Conservation (phyloP, 1,140 invertebrate species). For the Subanguina moxae region DNA sequence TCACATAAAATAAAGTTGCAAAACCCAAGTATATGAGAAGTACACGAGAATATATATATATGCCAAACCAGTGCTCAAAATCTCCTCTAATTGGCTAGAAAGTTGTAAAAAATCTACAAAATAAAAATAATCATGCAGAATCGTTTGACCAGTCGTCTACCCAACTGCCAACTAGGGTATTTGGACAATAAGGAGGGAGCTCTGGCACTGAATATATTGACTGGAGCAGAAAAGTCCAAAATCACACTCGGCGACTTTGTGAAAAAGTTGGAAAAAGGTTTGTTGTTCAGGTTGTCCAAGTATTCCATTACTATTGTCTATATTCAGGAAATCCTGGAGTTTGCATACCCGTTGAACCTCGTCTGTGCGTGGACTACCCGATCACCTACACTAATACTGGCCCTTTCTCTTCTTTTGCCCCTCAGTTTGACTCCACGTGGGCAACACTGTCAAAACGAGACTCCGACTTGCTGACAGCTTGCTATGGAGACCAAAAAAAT, state of each 20-base stretch:
- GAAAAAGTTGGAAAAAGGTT: slow-evolving; percentile 28
- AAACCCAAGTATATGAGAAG: too few relatives aligned
- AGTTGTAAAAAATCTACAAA: too few relatives aligned
- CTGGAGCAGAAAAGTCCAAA: slow-evolving; percentile 3
- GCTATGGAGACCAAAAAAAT: slow-evolving; percentile 83
- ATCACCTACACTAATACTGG: slow-evolving; percentile 73
- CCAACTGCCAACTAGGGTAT: slow-evolving; percentile 39
- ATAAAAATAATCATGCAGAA: too few relatives aligned
- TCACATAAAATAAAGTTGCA: too few relatives aligned
- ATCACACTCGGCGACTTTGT: slow-evolving; percentile 37
- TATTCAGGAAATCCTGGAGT: slow-evolving; percentile 31
- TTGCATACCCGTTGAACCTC: slow-evolving; percentile 15
- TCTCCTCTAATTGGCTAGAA: too few relatives aligned
- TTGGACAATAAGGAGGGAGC: slow-evolving; percentile 39
- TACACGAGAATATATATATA: too few relatives aligned
- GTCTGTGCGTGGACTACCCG: slow-evolving; percentile 22
- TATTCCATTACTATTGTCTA: neutral
- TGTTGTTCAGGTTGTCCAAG: too few relatives aligned
- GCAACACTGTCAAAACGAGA: slow-evolving; percentile 87
- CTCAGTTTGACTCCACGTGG: slow-evolving; percentile 88
- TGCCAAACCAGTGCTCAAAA: too few relatives aligned
- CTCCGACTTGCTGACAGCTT: slow-evolving; percentile 80
- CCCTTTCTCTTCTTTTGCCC: slow-evolving; percentile 88
- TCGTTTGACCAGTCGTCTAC: slow-evolving; percentile 24
- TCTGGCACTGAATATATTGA: slow-evolving; percentile 35